These are phyloP conservation scores for Microcebus lehilahytsara DNA, from an alignment of 2,113 vertebrate species.

Conservation along the genomic window DNA sequence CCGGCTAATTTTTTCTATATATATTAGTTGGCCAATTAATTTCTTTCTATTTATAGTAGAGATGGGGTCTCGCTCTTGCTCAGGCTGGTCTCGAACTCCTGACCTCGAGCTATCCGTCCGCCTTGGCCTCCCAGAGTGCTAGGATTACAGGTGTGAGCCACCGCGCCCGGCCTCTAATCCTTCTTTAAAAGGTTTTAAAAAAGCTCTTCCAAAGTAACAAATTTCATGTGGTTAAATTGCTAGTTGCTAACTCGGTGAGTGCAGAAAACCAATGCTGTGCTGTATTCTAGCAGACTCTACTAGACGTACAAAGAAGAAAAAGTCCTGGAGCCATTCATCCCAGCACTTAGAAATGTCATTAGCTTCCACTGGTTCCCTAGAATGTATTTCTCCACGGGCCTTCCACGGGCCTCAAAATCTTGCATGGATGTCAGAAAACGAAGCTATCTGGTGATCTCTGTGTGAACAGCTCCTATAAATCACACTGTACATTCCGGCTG, in stretches of 20 bases:
- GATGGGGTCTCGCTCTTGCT: no score
- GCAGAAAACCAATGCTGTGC: not conserved
- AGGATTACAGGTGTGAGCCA: no score
- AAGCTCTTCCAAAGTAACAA: not conserved
- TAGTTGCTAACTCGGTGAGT: not conserved
- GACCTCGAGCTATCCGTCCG: no score
- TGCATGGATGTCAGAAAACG: not conserved
- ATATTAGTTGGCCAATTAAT: no score
- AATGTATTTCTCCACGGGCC: not conserved
- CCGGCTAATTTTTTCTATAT: no score
- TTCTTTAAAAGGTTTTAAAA: not conserved
- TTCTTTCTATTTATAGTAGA: no score
- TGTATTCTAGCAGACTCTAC: not conserved
- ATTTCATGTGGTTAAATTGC: not conserved
- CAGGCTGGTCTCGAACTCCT: no score
- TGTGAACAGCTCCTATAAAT: not conserved
- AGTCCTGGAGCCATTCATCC: not conserved
- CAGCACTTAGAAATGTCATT: not conserved
- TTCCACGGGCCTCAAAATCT: not conserved
- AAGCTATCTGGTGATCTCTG: conserved; percentile 15
- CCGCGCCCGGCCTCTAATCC: not conserved
- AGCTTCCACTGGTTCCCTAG: not conserved
- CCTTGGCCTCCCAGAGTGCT: no score
- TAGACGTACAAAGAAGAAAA: not conserved
- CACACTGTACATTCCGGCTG: not conserved